phyloP scores from a whole-genome alignment of 2,797 vertebrate species.

The Lophura swinhoii region DNA sequence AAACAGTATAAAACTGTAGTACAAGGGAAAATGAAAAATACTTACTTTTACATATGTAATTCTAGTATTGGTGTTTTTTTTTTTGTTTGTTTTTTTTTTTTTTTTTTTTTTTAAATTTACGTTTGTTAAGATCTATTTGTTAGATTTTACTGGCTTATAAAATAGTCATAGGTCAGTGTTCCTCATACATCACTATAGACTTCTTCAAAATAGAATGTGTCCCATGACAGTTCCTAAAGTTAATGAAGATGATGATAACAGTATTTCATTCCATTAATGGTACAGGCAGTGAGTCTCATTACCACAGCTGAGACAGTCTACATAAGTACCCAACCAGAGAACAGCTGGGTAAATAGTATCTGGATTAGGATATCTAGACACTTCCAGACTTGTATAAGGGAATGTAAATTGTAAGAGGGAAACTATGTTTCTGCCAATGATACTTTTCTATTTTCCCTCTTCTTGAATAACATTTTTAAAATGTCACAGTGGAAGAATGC shows the following conservation, averaged over 20 bases:
- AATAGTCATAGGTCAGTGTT: neutral
- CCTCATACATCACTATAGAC: neutral
- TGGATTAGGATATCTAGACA: accelerated
- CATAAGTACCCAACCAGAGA: neutral
- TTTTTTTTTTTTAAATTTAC: neutral
- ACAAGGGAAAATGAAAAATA: neutral
- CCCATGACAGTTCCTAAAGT: neutral
- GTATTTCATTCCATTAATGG: neutral
- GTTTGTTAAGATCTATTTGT: neutral
- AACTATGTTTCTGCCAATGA: neutral
- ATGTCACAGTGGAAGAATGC: neutral
- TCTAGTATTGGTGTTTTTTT: neutral
- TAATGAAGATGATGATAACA: neutral
- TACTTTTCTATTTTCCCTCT: neutral
- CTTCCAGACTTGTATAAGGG: neutral
- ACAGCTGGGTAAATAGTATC: constrained; percentile 3
- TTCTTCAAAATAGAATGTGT: neutral
- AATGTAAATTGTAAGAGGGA: neutral
- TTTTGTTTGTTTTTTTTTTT: too few relatives aligned
- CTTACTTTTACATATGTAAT: neutral
- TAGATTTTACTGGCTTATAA: neutral
- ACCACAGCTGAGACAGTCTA: neutral
- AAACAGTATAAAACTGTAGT: neutral
- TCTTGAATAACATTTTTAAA: neutral
- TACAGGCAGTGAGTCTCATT: neutral